Evolutionary conservation across 2,888 invertebrate species (phyloP), one percentile per base, ranked within the genome.

Genomic region (Erpobdella octoculata): DNA sequence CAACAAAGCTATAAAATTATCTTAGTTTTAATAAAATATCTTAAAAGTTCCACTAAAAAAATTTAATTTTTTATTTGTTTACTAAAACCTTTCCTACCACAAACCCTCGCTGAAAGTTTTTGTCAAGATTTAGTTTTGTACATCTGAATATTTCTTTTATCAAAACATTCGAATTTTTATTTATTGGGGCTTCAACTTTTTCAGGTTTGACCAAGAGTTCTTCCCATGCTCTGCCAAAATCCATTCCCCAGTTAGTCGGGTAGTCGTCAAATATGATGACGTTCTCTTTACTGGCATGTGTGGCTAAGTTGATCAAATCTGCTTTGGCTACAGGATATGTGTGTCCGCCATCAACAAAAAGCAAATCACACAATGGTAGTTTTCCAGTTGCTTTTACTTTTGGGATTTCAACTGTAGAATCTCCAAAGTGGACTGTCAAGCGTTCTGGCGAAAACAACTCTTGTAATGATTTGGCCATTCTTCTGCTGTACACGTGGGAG

Each of bases 341-440:
- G 58, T 75, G 75, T 12, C 75, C 74, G 4, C 75, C 75, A 62
- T 75, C 75, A 5, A 75, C 71, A 21, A 72, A 38, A 25, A 74
- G 36, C 2, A 75, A 12, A 38, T 75, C 74, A 41, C 75, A 75
- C 25, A 21, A 21, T 4, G 64, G 15, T 5, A 31, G 37, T 9
- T 70, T 70, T 15, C 68, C 33, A 15, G 33, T 36, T 18, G 21
- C 28, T 36, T n/a, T 36, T 28, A 71, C 72, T 25, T 31, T 33
- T 12, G 75, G 71, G 2, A 75, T 21, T 9, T 72, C 73, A 18
- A 53, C 35, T 12, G 37, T 66, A 35, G 75, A 74, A 48, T 75
- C 74, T 3, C 75, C 75, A 21, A 66, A 75, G 8, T 53, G 61
- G 21, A 74, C 59, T 31, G 21, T 35, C 21, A 73, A 28, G 21